Evolutionary conservation across 2,797 vertebrate species (phyloP), one percentile per base, ranked within the genome.

Genomic region (Percopsis omiscomaycus): DNA sequence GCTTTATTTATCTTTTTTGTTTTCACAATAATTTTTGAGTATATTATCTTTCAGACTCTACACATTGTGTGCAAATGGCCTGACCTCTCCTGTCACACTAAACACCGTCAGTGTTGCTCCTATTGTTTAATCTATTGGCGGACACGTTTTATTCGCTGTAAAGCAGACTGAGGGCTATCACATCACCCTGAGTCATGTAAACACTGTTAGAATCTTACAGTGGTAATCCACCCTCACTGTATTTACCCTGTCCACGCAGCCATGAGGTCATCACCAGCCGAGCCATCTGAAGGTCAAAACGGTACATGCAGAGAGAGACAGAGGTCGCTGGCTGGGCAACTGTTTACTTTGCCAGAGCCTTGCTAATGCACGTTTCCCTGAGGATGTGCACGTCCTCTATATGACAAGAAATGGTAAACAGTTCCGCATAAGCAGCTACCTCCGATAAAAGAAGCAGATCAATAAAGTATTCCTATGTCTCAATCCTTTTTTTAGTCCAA

Each of bases 201-300:
- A 85, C 82, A 83, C 64, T 59, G 83, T 75, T 62, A 58, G 74
- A 70, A 61, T 83, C 73, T 86, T 85, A 86, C 52, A 0, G 44
- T 30, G 52, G 5, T 89, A 86, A 88, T 88, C 84, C 78, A 78
- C 68, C 71, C 29, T 58, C n/a, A 69, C 83, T 81, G 81, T 85
- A 82, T 86, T 88, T 86, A 80, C 82, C 58, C 53, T 75, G 29
- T 58, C 16, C 55, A 44, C 42, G 52, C 58, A 59, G 65, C 67
- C 65, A 59, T 57, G 58, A 42, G 37, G 66, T 55, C 44, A 69
- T 62, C 30, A 3, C 52, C 71, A 29, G 71, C 68, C 46, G 68
- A 66, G 72, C 77, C 59, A 54, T 59, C 59, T 71, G 82, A 88
- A 88, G 85, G 87, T 88, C 85, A 74, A n/a, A 75, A 12, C 60